Base-by-base conservation (phyloP, 2,797 vertebrate genomes). In the Brotogeris chrysoptera region DNA sequence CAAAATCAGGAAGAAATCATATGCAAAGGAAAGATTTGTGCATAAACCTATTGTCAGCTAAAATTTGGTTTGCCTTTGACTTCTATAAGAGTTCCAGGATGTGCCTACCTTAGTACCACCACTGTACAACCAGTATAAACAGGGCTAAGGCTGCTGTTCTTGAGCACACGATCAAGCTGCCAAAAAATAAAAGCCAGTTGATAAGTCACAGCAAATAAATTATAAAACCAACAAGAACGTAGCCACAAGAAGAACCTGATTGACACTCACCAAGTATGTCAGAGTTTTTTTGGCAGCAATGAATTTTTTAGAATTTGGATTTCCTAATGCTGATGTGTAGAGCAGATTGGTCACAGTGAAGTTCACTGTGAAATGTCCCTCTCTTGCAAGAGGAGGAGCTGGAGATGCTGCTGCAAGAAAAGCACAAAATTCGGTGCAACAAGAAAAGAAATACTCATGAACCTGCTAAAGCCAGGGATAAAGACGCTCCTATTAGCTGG, bases 341-440 rank as follows among this genome's bases (percentile, higher is more conserved):
- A 10, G 43, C 65, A 97, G 61, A 63, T 97, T 97, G 64, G 96
- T 97, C 64, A 96, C 39, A 27, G 96, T 97, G 66, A 97, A 97
- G 78, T 96, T 97, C 46, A 97, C 39, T 25, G 84, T 95, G 80
- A 98, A 84, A 52, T 84, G 32, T 16, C 59, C 59, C 28, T 74
- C 55, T 63, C 18, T 55, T 57, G 52, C 41, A 52, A 63, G 60
- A 77, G 64, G 69, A 65, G 43, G 57, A 64, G 61, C 13, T 47
- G 66, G 44, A 68, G 83, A 50, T 49, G 47, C 38, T 53, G 41
- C 80, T 93, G 77, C 50, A 77, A 87, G 25, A 70, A 73, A 86
- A 43, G 36, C 23, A 80, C 41, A 93, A 96, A 70, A 59, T 91
- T 87, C 47, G 72, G 55, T 7, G 25, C 65, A 66, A 94, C 49